Conservation (phyloP, 1,140 invertebrate species). For the Eubasilissa regina region DNA sequence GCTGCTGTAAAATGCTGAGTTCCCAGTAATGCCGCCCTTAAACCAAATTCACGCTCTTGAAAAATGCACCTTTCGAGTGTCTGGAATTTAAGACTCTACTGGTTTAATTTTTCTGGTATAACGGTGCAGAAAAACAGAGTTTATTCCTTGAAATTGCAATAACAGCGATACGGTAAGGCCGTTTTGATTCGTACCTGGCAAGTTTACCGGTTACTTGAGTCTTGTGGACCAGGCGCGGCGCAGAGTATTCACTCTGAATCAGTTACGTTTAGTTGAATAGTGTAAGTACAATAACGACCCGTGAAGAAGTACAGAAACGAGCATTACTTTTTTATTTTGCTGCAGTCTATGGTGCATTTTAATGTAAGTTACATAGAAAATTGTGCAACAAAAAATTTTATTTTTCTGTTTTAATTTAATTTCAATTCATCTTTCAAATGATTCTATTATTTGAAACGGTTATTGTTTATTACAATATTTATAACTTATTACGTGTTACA, state of each 20-base stretch:
- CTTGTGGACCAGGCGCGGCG: neutral
- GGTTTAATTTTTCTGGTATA: neutral
- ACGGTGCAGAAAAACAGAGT: neutral
- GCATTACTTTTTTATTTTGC: slow-evolving; percentile 19
- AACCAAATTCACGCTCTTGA: neutral
- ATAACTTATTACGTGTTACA: too few species aligned
- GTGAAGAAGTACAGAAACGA: slow-evolving; percentile 29
- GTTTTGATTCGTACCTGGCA: neutral
- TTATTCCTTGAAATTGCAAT: neutral
- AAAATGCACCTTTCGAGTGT: slow-evolving; percentile 23
- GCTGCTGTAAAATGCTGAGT: neutral
- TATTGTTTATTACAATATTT: too few species aligned
- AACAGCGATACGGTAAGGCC: neutral
- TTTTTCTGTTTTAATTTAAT: neutral
- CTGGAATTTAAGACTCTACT: neutral
- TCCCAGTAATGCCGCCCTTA: neutral
- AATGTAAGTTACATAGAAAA: neutral
- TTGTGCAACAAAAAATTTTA: neutral
- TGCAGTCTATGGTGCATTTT: slow-evolving; percentile 23
- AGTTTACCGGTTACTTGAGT: neutral
- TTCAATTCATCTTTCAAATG: neutral
- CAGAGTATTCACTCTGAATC: slow-evolving; percentile 51
- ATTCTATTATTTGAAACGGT: too few species aligned
- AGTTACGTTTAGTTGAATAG: slow-evolving; percentile 45
- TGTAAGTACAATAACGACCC: slow-evolving; percentile 44